Evolutionary conservation across 2,888 invertebrate genomes (phyloP).

Genomic region (Tipula helvola): DNA sequence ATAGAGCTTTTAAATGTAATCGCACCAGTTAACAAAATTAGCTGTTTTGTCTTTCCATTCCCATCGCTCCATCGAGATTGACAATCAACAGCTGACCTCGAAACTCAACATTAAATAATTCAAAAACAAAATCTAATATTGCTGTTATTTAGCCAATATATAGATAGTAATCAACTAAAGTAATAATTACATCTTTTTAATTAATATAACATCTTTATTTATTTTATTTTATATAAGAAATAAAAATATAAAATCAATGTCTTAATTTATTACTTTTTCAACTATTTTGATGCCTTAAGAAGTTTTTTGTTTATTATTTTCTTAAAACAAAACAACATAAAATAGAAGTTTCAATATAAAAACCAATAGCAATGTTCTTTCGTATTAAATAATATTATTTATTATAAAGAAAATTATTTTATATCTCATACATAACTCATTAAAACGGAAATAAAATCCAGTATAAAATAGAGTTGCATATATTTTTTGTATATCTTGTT

Average conservation of each 20-base stretch:
- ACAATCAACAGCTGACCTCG: background rate
- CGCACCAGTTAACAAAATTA: no score
- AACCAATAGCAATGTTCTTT: background rate
- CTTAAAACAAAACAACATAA: background rate
- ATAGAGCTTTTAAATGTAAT: no score
- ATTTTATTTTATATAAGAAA: background rate
- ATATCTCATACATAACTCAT: background rate
- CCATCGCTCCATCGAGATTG: background rate
- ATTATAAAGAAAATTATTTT: background rate
- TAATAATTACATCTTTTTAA: no score
- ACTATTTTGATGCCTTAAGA: background rate
- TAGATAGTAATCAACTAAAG: background rate
- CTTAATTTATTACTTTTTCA: background rate
- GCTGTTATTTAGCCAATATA: background rate
- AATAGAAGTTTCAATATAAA: background rate
- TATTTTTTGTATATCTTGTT: background rate
- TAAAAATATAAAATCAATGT: background rate
- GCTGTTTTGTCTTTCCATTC: no score
- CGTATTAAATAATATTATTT: background rate
- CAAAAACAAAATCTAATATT: background rate
- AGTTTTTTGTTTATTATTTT: background rate
- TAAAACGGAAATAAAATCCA: background rate
- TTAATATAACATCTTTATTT: background rate
- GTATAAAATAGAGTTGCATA: background rate
- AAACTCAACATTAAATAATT: background rate